A percentile compares a stretch with the other conserved stretches of the same genome.
Conservation (phyloP, 2,888 invertebrate genomes). For the Mimumesa dahlbomi region DNA sequence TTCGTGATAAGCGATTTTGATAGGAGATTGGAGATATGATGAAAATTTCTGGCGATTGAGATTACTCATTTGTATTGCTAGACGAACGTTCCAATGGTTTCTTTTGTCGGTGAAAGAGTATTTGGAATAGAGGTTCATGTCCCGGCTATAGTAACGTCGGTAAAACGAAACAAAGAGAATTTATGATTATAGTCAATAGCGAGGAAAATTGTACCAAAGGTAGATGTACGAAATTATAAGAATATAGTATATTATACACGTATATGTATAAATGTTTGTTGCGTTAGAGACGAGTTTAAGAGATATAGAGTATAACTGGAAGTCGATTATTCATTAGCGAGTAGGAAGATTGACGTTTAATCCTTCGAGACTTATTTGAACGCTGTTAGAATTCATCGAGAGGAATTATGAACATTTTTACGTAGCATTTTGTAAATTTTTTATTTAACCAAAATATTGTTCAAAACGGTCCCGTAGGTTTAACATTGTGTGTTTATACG, state of each 20-base stretch:
- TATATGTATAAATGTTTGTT: conserved; percentile 48
- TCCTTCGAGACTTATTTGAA: conserved; percentile 18
- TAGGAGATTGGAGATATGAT: too few species aligned
- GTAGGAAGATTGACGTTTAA: conserved; percentile 17
- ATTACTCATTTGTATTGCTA: conserved; percentile 39
- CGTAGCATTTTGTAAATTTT: not conserved
- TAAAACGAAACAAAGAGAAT: conserved; percentile 60
- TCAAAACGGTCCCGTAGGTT: conserved; percentile 24
- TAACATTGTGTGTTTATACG: conserved; percentile 44
- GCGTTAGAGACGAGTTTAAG: conserved; percentile 19
- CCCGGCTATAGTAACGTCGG: conserved; percentile 16
- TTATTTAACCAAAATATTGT: not conserved
- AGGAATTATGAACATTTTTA: not conserved
- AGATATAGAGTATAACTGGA: conserved; percentile 1
- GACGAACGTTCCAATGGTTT: too few species aligned
- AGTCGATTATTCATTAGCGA: conserved; percentile 9
- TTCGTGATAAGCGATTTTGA: too few species aligned
- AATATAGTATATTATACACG: conserved; percentile 35
- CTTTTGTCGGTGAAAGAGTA: too few species aligned
- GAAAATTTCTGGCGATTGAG: not conserved
- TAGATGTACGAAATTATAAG: conserved; percentile 63
- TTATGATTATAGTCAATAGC: conserved; percentile 70
- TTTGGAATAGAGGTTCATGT: conserved; percentile 1
- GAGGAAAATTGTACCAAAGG: conserved; percentile 75
- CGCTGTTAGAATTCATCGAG: not conserved